Evolutionary conservation across 1,140 invertebrate species (phyloP), one percentile per base, ranked within the genome.

Genomic region (Hyles euphorbiae): DNA sequence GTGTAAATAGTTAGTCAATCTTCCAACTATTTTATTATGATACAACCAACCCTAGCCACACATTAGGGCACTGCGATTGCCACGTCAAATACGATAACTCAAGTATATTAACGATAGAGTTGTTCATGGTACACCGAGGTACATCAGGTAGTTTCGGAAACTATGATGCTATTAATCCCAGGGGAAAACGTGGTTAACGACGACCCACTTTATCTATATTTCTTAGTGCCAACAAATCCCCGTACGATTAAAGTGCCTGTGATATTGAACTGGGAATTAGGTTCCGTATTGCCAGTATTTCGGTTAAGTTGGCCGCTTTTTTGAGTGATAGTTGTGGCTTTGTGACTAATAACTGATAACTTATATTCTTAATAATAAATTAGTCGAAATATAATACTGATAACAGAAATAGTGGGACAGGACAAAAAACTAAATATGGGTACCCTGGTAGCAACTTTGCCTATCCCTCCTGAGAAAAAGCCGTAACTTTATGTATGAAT

Each of bases 131-230:
- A 40, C 36, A 40, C 36, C 36, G 36, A 32, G 33, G 44, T 52
- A 59, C 56, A 61, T 60, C 58, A 58, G 58, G 59, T 71, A 70
- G 63, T 74, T 69, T 62, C 56, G 61, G 61, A 47, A 66, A 63
- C 67, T 70, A 72, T 65, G 60, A 65, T 61, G 61, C 57, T 73
- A 77, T 77, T 77, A 78, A 78, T 78, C 76, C 72, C 56, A 11
- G 12, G 76, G 66, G 76, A 72, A 70, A 49, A 58, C 56, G 60
- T 70, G 71, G 77, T 76, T 72, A 77, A 72, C 68, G 66, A 65
- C 71, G 63, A 72, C 69, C 71, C 70, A 76, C 74, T 76, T 75
- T 76, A 74, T 67, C 67, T 67, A 69, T 70, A 76, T 78, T 81
- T 73, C 72, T 78, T 65, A 65, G 53, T 58, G 67, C 63, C 56